Base-by-base conservation (phyloP, 2,113 vertebrate genomes). In the Corynorhinus townsendii region DNA sequence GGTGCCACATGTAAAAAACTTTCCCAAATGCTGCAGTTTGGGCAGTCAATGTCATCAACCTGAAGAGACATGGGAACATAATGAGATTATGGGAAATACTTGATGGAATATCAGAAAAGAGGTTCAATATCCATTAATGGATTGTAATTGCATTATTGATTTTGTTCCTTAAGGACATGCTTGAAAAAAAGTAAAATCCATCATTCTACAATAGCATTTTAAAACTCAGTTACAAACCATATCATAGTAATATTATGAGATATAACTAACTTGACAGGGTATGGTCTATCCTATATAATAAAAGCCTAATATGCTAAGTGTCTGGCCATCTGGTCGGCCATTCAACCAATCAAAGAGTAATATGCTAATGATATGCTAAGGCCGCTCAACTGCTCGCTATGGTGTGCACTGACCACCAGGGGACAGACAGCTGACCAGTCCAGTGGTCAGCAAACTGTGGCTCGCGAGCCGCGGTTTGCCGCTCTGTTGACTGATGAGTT, bases 101-200 rank as follows among this genome's bases (percentile, higher is more conserved):
- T 66, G 68, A 77, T 96, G 5, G 26, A 96, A 97, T 96, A 89
- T 5, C 30, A 96, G 59, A 92, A 97, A 97, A 86, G 22, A 90
- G 56, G 96, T 69, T 11, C 2, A 72, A 59, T 94, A 94, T 92
- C 95, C 86, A 96, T 96, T 93, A 97, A 96, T 90, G 35, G 33
- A 92, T 40, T 94, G 2, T 28, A 96, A 26, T 66, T 92, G 17
- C 1, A 40, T 90, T 97, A 97, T 79, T 96, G 95, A 97, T 95
- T 89, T 84, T 83, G 20, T 59, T 43, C 11, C 84, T 86, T 47
- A 94, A 91, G 93, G 95, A 33, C 47, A 76, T 90, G 1, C 40
- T 96, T 93, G 89, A 52, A 96, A 97, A 89, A 38, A 81, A 95
- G 77, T 95, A 84, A 97, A 98, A 95, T 93, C 40, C 24, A 79